Conservation (phyloP, 2,888 invertebrate genomes). For the Andrena minutula region DNA sequence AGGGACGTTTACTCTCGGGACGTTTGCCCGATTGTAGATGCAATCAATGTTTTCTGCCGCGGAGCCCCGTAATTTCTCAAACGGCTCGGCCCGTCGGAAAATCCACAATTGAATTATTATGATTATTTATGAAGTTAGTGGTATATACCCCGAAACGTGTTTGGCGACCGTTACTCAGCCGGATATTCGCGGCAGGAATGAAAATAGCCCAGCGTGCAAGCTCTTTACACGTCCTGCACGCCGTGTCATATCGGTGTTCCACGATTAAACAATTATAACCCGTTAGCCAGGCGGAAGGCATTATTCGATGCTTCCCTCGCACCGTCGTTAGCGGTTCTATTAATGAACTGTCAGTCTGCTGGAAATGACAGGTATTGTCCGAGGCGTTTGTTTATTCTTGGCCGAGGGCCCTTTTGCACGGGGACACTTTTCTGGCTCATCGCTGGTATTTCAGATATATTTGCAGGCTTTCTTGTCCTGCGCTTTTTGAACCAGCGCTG, state of each 20-base stretch:
- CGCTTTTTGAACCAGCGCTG: too few relatives aligned
- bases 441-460: too few relatives aligned
- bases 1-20: conserved; percentile 42
- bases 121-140: conserved; percentile 60
- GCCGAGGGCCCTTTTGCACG: conserved; percentile 3
- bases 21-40: conserved; percentile 50
- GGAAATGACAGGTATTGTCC: not conserved
- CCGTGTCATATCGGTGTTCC: conserved; percentile 38
- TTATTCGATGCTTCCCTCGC: conserved; percentile 12
- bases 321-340: not conserved
- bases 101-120: conserved; percentile 68
- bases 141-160: conserved; percentile 38
- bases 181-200: conserved; percentile 44
- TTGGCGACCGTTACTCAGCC: conserved; percentile 50
- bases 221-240: conserved; percentile 36
- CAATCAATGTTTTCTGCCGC: conserved; percentile 39
- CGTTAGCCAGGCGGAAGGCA: conserved; percentile 37
- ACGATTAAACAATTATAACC: conserved; percentile 59
- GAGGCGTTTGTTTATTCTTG: not conserved
- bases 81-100: conserved; percentile 56
- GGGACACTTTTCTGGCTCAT: too few relatives aligned
- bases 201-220: conserved; percentile 40
- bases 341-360: not conserved
- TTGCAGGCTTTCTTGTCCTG: too few relatives aligned
- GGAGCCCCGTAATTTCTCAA: conserved; percentile 61